Evolutionary conservation across 2,113 vertebrate species (phyloP), one percentile per base, ranked within the genome.

Genomic region (Alligator mississippiensis): DNA sequence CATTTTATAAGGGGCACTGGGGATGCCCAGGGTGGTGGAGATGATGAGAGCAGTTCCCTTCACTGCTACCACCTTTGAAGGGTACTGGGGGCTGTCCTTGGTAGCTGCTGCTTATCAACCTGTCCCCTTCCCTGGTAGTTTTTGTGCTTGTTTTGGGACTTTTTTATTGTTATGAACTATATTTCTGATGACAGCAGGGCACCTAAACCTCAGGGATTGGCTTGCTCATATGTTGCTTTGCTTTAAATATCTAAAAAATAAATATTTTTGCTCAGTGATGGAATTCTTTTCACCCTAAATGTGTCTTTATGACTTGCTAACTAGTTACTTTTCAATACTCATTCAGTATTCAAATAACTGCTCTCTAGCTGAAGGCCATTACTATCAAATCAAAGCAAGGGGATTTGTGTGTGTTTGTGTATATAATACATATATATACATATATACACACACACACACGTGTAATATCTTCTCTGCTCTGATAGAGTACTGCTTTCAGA

Each of bases 311-410:
- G 82, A 82, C 85, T 89, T 89, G 16, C 77, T 90, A 91, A 59
- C 80, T 85, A 90, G 90, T 77, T 91, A 94, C 74, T 93, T 94
- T 89, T 47, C 91, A 57, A 77, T 75, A 93, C 85, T 88, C 96
- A 92, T 55, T 58, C 92, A 87, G 88, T 91, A 82, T 90, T 91
- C 84, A 83, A 34, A 85, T 47, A 70, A 77, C 1, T 0, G 61
- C 30, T 83, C 57, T 76, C 91, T 93, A 78, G 74, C 91, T 89
- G 63, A 93, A 76, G 83, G 88, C 77, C 84, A 87, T 89, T 87
- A 96, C 95, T 93, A 96, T 84, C 84, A 93, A 94, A 96, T 89
- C 90, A 90, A 92, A 96, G 91, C 84, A 94, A 82, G 93, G 93
- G 55, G 85, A 85, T 92, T 92, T 82, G 61, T 90, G 13, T 90